These are phyloP conservation scores for Tetragnatha montana DNA, from an alignment of 2,888 invertebrate species.

Conservation along the genomic window DNA sequence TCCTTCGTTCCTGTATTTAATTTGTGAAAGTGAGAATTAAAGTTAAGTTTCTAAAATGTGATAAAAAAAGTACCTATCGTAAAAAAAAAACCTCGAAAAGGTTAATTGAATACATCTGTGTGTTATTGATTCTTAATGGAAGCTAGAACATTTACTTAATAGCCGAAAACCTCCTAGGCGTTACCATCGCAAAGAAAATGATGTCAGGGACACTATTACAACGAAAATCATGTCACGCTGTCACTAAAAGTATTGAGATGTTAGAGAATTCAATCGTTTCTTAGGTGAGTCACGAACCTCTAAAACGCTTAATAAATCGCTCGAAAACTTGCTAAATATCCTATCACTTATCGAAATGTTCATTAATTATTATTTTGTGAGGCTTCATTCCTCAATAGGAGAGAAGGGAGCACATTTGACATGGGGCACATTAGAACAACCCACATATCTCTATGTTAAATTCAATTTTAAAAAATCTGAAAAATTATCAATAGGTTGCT, in stretches of 20 bases:
- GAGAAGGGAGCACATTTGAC: too few species aligned
- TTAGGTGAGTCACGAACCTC: too few species aligned
- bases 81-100: not conserved
- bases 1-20: not conserved
- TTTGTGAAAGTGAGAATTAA: not conserved
- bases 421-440: too few species aligned
- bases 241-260: not conserved
- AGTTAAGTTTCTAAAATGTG: not conserved
- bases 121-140: not conserved
- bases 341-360: too few species aligned
- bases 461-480: too few species aligned
- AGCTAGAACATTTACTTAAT: not conserved
- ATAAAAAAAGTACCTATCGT: not conserved
- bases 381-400: too few species aligned
- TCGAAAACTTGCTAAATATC: too few species aligned
- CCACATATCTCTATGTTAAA: too few species aligned
- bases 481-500: too few species aligned
- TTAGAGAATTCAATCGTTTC: not conserved
- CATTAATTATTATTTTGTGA: too few species aligned
- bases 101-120: not conserved
- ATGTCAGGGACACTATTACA: not conserved
- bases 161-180: not conserved
- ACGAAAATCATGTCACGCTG: not conserved
- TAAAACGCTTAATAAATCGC: too few species aligned
- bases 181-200: not conserved